Base-by-base conservation (phyloP, 1,140 invertebrate species). In the Anthonomus grandis region DNA sequence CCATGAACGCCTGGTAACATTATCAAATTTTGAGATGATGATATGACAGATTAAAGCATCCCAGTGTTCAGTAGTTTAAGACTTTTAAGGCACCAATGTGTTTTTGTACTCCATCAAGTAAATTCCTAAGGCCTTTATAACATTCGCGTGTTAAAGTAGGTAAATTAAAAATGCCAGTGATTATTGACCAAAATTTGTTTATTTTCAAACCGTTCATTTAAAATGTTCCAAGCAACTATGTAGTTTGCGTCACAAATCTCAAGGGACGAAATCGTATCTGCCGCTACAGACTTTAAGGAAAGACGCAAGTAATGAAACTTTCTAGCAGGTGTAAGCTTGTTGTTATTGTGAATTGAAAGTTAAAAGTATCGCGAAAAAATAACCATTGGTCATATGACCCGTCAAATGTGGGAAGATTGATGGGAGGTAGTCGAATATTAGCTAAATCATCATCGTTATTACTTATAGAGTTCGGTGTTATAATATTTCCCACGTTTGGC, bases 221-320 rank as follows among this genome's bases (percentile, higher is more conserved):
- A 21, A 6, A 44, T 9, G 6, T 44, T 6, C 41, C 41, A 44
- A 44, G 41, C 41, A 8, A 44, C 23, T 6, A 19, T 4, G 21
- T 48, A 31, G 34, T 34, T n/a, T n/a, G n/a, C n/a, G n/a, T n/a
- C n/a, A n/a, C n/a, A n/a, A n/a, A n/a, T n/a, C 19, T 12, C 37
- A 5, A 57, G 15, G 3, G 46, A 50, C 1, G 8, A 18, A 27
- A 57, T 17, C 2, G 24, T 12, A 2, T 42, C 27, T 10, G 12
- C 5, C 1, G 55, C 55, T 4, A 17, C 38, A 41, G 23, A 23
- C 23, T 49, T 49, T 50, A 57, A 18, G 19, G 27, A 50, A 19
- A 38, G 44, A 12, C 36, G 13, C 13, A 57, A 25, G 42, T 57
- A 57, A 19, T 49, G 37, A 31, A 57, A 57, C 42, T 57, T 57